phyloP scores from a whole-genome alignment of 64 coral and sea anemone species.

The Hydrozoanthus tunicans region DNA sequence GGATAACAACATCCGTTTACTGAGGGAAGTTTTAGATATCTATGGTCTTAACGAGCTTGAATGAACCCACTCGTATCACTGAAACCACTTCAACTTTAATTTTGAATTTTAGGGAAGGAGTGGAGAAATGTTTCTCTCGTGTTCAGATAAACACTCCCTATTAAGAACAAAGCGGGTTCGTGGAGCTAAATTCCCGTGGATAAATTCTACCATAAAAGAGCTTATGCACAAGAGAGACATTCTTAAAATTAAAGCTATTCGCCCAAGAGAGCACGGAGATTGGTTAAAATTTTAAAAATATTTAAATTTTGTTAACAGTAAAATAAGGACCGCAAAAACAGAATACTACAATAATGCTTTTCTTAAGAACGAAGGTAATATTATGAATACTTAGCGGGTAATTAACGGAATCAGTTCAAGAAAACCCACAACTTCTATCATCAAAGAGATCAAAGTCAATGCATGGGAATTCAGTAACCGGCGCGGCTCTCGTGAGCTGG shows the following conservation, averaged over 20 bases:
- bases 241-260: constrained; percentile 53
- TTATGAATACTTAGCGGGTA: constrained; percentile 32
- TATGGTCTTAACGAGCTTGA: constrained; percentile 28
- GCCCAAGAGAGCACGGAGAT: constrained; percentile 21
- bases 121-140: constrained; percentile 40
- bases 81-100: constrained; percentile 28
- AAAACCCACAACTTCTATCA: constrained; percentile 45
- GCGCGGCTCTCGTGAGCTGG: background rate
- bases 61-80: constrained; percentile 1
- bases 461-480: constrained; percentile 2
- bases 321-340: constrained; percentile 25
- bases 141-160: constrained; percentile 12
- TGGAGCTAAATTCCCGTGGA: constrained; percentile 49
- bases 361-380: constrained; percentile 39
- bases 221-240: constrained; percentile 52
- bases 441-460: constrained; percentile 56
- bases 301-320: constrained; percentile 9
- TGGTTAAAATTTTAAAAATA: background rate
- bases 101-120: constrained; percentile 8
- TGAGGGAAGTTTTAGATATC: constrained; percentile 5
- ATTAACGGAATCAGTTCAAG: constrained; percentile 31
- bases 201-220: constrained; percentile 51
- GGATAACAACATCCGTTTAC: constrained; percentile 25
- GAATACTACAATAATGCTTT: constrained; percentile 45
- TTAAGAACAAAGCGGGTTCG: constrained; percentile 51